phyloP scores from a whole-genome alignment of 2,888 invertebrate genomes.

The Apoderus coryli region DNA sequence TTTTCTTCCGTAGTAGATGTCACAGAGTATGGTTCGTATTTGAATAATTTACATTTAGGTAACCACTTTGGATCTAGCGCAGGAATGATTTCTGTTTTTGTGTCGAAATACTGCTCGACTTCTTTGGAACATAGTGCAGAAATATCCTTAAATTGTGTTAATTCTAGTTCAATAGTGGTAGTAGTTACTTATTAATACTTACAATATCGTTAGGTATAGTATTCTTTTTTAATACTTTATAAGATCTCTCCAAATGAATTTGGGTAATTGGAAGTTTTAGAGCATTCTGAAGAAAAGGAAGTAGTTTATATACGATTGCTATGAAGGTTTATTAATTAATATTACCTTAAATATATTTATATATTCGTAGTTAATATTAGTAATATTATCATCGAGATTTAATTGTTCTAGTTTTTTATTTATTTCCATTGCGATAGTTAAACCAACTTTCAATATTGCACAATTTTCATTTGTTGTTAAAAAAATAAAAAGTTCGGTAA shows the following conservation, averaged over 20 bases:
- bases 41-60: slow-evolving; percentile 21
- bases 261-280: slow-evolving; percentile 41
- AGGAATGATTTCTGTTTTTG: slow-evolving; percentile 23
- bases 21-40: slow-evolving; percentile 26
- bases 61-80: slow-evolving; percentile 27
- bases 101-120: slow-evolving; percentile 19
- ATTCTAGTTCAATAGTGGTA: slow-evolving; percentile 5
- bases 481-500: too few species aligned
- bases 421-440: slow-evolving; percentile 11
- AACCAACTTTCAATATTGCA: too few species aligned
- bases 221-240: slow-evolving; percentile 20
- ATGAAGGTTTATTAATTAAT: slow-evolving; percentile 7
- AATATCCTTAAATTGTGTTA: slow-evolving; percentile 20
- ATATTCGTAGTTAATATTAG: slow-evolving; percentile 17
- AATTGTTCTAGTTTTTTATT: slow-evolving; percentile 11
- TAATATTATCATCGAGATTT: slow-evolving; percentile 11
- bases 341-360: slow-evolving; percentile 22
- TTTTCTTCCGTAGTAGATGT: slow-evolving; percentile 23
- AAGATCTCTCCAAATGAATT: slow-evolving; percentile 25
- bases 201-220: slow-evolving; percentile 19
- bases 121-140: slow-evolving; percentile 17
- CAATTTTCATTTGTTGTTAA: too few species aligned
- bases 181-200: slow-evolving; percentile 11
- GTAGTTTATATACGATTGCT: slow-evolving; percentile 1
- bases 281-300: slow-evolving; percentile 37